A percentile compares a stretch with the other conserved stretches of the same genome.
phyloP scores from a whole-genome alignment of 2,113 vertebrate species.

The Stictonetta naevosa region DNA sequence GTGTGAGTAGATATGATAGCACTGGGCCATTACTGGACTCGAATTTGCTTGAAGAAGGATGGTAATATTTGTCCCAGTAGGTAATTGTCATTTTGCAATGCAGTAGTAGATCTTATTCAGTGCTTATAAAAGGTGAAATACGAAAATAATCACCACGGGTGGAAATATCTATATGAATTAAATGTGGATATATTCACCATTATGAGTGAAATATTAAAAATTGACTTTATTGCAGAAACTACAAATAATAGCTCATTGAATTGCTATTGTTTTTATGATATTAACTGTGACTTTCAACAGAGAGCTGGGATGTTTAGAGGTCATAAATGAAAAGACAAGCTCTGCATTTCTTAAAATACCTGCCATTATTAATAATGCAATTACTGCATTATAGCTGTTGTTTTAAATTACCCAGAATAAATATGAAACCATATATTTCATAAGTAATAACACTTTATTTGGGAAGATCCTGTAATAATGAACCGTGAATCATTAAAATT shows the following conservation, averaged over 20 bases:
- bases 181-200: neutral
- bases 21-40: neutral
- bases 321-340: neutral
- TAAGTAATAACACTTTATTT: neutral
- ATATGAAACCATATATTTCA: neutral
- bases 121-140: neutral
- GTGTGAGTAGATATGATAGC: neutral
- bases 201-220: neutral
- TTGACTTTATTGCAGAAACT: neutral
- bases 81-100: neutral
- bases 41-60: neutral
- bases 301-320: neutral
- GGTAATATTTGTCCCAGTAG: neutral
- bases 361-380: neutral
- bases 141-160: neutral
- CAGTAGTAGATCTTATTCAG: neutral
- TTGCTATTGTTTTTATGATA: neutral
- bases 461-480: neutral
- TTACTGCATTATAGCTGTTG: neutral
- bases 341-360: neutral
- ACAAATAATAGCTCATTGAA: neutral
- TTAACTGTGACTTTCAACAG: neutral
- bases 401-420: neutral
- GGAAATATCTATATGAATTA: neutral
- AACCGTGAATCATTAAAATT: neutral